A percentile compares a stretch with the other conserved stretches of the same genome.
phyloP scores from a whole-genome alignment of 2,797 vertebrate genomes.

The Arrhamphus sclerolepis region DNA sequence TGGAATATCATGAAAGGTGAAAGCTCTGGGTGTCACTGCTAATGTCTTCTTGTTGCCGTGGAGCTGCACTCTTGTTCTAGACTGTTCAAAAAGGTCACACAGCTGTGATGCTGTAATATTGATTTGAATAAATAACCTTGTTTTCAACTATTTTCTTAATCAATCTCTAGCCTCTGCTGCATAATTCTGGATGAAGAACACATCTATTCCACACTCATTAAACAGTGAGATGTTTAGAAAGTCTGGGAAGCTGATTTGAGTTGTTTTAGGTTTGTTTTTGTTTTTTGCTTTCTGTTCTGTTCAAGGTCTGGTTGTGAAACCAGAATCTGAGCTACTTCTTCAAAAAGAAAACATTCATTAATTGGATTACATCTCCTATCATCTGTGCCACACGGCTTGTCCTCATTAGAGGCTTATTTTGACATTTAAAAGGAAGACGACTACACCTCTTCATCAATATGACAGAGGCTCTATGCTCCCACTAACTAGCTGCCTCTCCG shows the following conservation, averaged over 20 bases:
- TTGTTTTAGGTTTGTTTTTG: too few species aligned
- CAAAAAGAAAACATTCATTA: too few species aligned
- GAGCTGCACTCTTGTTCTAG: conserved; percentile 15
- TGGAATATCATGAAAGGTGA: conserved; percentile 27
- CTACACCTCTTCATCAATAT: too few species aligned
- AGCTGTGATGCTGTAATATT: conserved; percentile 4
- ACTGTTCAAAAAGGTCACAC: conserved; percentile 47
- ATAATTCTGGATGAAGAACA: neutral
- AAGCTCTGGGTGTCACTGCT: conserved; percentile 13
- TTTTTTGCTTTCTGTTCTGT: too few species aligned
- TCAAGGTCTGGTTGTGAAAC: too few species aligned
- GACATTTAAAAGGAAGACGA: too few species aligned
- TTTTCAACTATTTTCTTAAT: conserved; percentile 14
- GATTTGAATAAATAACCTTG: conserved; percentile 14
- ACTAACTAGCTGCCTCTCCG: too few species aligned
- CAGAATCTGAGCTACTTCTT: too few species aligned
- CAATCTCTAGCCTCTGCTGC: conserved; percentile 9
- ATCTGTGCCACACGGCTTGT: too few species aligned
- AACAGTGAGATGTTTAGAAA: neutral
- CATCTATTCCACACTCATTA: neutral
- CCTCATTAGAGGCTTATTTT: too few species aligned
- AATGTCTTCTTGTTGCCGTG: conserved; percentile 33
- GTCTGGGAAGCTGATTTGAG: neutral
- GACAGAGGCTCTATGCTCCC: too few species aligned
- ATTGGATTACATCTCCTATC: too few species aligned